phyloP scores from a whole-genome alignment of 2,113 vertebrate species.

The Archilochus colubris region DNA sequence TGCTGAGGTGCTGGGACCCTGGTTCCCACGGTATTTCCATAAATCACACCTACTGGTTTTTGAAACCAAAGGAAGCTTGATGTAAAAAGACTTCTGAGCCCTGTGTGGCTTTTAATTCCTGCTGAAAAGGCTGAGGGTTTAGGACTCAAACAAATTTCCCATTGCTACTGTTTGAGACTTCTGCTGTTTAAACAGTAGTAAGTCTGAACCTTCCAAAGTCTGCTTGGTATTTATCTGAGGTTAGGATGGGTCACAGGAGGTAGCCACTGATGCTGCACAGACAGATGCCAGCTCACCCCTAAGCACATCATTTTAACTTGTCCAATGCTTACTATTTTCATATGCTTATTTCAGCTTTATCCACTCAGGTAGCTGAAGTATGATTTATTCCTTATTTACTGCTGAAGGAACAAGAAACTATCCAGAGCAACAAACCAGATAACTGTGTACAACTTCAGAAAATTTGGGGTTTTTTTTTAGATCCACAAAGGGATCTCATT shows the following conservation, averaged over 20 bases:
- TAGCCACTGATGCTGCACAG: neutral
- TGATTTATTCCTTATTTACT: neutral
- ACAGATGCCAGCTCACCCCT: neutral
- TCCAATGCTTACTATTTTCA: neutral
- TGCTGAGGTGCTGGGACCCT: neutral
- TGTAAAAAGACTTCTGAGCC: neutral
- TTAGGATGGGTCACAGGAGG: neutral
- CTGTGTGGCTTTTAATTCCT: neutral
- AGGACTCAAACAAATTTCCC: neutral
- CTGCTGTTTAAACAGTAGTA: neutral
- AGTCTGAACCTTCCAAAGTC: neutral
- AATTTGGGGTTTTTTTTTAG: constrained; percentile 58
- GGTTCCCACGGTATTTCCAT: neutral
- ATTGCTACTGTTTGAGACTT: neutral
- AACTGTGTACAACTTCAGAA: constrained; percentile 49
- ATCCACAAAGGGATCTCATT: constrained; percentile 57
- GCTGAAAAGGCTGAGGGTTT: neutral
- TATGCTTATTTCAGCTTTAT: neutral
- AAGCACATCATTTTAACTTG: neutral
- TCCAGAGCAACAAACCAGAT: neutral
- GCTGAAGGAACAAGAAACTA: neutral
- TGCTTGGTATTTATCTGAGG: neutral
- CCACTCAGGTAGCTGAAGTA: neutral
- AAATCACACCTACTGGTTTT: neutral
- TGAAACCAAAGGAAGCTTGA: neutral